Conservation (phyloP, 2,888 invertebrate genomes). For the Fragum whitleyi region DNA sequence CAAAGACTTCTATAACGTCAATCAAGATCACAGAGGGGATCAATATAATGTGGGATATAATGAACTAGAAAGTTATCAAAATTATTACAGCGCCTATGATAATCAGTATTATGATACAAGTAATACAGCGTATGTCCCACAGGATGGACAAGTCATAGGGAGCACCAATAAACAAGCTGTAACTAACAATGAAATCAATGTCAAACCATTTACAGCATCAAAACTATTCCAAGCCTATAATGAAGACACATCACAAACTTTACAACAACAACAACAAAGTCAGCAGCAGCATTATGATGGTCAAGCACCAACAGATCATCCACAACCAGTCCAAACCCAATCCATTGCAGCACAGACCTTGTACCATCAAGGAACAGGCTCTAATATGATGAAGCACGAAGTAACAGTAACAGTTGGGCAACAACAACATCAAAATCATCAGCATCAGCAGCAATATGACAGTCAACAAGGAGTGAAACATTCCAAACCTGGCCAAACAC, state of each 20-base stretch:
- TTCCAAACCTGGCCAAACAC: not conserved
- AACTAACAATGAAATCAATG: not conserved
- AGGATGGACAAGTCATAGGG: not conserved
- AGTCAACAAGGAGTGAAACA: too few species aligned
- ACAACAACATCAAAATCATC: not conserved
- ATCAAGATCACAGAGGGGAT: not conserved
- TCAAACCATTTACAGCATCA: not conserved
- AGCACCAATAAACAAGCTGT: not conserved
- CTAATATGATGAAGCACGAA: not conserved
- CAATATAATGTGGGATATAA: not conserved
- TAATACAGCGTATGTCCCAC: not conserved
- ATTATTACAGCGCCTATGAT: not conserved
- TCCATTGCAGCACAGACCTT: not conserved
- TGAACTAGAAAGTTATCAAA: not conserved
- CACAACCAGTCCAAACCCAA: not conserved
- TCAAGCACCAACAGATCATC: too few species aligned
- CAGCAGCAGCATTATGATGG: not conserved
- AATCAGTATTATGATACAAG: constrained; percentile 10
- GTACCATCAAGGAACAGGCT: not conserved
- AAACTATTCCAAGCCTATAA: not conserved
- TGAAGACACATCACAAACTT: not conserved
- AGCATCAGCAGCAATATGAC: not conserved
- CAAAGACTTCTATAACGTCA: not conserved
- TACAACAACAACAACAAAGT: constrained; percentile 7
- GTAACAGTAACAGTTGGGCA: not conserved